Conservation (phyloP, 37 sponge, comb jelly and placozoan species). For the Amphimedon queenslandica region DNA sequence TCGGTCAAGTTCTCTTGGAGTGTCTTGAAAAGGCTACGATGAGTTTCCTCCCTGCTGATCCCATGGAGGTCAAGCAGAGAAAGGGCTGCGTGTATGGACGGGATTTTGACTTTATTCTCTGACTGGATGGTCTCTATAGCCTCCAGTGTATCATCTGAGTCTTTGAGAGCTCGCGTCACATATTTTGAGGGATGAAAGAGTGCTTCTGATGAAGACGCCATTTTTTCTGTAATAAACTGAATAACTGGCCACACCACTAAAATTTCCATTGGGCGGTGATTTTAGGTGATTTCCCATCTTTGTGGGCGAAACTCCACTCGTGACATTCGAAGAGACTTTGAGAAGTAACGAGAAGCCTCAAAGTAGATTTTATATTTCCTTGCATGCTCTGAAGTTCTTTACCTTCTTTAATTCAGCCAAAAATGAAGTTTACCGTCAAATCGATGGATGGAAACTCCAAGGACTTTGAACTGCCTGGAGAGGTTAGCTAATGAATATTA, state of each 20-base stretch:
- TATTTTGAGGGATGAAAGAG: constrained; percentile 6
- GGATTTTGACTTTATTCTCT: constrained; percentile 51
- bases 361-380: no score
- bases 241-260: no score
- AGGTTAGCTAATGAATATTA: constrained; percentile 7
- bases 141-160: constrained; percentile 53
- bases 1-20: constrained; percentile 52
- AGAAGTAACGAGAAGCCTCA: no score
- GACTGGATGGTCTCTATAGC: constrained; percentile 63
- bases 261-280: no score
- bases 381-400: neutral
- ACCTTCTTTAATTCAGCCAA: neutral
- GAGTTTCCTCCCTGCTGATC: constrained; percentile 53
- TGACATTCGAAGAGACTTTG: no score
- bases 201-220: neutral
- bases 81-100: constrained; percentile 71
- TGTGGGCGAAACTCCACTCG: neutral
- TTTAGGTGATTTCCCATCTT: neutral
- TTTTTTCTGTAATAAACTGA: no score
- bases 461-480: constrained; percentile 32
- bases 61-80: constrained; percentile 91
- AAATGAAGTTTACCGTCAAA: constrained; percentile 59
- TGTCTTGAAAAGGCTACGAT: constrained; percentile 53
- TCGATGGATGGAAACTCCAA: constrained; percentile 30
- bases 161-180: constrained; percentile 19